Percentiles rank a stretch among this genome's conserved stretches.
These are phyloP conservation scores for Drosophila persimilis DNA, from an alignment of 1,140 invertebrate species.

Conservation along the genomic window DNA sequence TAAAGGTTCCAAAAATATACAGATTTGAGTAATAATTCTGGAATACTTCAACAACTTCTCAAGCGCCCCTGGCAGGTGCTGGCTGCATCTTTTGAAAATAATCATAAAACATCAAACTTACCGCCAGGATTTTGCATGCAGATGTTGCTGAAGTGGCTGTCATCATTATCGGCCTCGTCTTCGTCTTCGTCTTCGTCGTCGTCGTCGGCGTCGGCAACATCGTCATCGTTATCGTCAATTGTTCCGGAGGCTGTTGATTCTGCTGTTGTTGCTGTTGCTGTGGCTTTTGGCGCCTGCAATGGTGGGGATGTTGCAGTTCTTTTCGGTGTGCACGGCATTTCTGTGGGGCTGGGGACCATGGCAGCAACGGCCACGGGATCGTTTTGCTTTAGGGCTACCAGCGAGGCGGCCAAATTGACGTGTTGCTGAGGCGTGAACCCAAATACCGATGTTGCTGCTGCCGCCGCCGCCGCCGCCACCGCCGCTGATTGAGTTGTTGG, in stretches of 20 bases:
- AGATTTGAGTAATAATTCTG: background rate
- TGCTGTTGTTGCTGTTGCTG: constrained; percentile 27
- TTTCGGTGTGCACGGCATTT: constrained; percentile 24
- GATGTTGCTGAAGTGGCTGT: constrained; percentile 39
- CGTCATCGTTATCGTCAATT: constrained; percentile 43
- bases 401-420: constrained; percentile 80
- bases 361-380: constrained; percentile 63
- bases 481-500: constrained; percentile 76
- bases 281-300: constrained; percentile 54
- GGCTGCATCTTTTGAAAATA: constrained; percentile 39
- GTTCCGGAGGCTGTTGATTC: constrained; percentile 24
- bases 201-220: constrained; percentile 16
- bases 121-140: constrained; percentile 73
- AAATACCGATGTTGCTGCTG: constrained; percentile 56
- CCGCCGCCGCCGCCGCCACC: constrained; percentile 13
- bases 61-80: constrained; percentile 12
- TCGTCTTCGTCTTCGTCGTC: constrained; percentile 35
- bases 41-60: constrained; percentile 1
- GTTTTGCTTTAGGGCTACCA: constrained; percentile 78
- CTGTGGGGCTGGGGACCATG: constrained; percentile 17
- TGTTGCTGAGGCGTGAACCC: constrained; percentile 72
- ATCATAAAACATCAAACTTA: constrained; percentile 69
- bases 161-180: constrained; percentile 24
- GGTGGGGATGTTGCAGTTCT: constrained; percentile 31
- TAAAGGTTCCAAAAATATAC: too few relatives aligned